Conservation (phyloP, 1,140 invertebrate genomes). For the Carcinoscorpius rotundicauda region DNA sequence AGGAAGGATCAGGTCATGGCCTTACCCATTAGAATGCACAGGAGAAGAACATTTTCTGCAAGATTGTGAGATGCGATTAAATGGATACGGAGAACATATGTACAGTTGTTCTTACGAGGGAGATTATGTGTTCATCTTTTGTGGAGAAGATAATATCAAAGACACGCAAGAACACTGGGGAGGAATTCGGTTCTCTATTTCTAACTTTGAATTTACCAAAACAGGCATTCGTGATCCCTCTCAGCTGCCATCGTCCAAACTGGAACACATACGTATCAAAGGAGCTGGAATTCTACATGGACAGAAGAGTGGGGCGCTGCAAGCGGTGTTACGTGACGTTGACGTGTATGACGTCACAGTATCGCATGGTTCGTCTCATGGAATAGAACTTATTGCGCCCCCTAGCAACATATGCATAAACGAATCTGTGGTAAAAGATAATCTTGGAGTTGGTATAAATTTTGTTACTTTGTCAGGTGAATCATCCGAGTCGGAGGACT, state of each 20-base stretch:
- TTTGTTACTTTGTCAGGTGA: slow-evolving; percentile 82
- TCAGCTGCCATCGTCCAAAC: slow-evolving; percentile 8
- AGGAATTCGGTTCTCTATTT: slow-evolving; percentile 79
- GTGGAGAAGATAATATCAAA: slow-evolving; percentile 58
- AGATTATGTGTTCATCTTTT: slow-evolving; percentile 88
- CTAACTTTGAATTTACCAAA: slow-evolving; percentile 56
- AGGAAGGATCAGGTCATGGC: slow-evolving; percentile 80
- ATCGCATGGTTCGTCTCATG: slow-evolving; percentile 72
- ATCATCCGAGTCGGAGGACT: slow-evolving; percentile 54
- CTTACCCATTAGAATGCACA: slow-evolving; percentile 68
- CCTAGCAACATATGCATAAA: slow-evolving; percentile 50
- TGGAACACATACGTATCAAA: slow-evolving; percentile 74
- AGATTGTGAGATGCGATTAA: slow-evolving; percentile 75
- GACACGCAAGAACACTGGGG: slow-evolving; percentile 76
- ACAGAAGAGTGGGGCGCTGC: slow-evolving; percentile 83
- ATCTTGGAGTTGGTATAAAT: slow-evolving; percentile 78
- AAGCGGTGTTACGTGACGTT: slow-evolving; percentile 48
- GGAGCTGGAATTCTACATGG: slow-evolving; percentile 95
- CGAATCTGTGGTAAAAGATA: slow-evolving; percentile 53
- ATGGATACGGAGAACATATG: slow-evolving; percentile 64
- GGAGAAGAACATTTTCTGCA: slow-evolving; percentile 73
- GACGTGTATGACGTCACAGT: slow-evolving; percentile 55
- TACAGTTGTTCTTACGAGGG: slow-evolving; percentile 72
- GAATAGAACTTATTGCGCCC: slow-evolving; percentile 81
- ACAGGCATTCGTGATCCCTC: slow-evolving; percentile 1